Evolutionary conservation across 1,140 invertebrate genomes (phyloP).

Genomic region (Drosophila pachea): DNA sequence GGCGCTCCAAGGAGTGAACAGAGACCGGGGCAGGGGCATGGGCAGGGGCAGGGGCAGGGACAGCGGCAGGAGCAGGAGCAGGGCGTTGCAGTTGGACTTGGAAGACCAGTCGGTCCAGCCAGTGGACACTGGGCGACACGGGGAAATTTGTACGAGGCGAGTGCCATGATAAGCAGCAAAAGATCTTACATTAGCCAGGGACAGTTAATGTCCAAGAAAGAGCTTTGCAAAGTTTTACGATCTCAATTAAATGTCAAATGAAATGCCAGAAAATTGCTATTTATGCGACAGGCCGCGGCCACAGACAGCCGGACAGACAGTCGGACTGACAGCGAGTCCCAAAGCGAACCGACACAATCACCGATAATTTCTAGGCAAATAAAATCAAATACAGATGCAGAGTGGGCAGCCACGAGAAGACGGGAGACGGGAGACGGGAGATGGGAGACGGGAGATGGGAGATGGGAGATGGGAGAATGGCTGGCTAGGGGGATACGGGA

Average conservation of each 20-base stretch:
- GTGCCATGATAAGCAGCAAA: constrained; percentile 64
- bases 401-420: not conserved
- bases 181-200: constrained; percentile 68
- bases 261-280: constrained; percentile 77
- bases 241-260: constrained; percentile 78
- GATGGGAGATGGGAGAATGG: not conserved
- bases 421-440: not conserved
- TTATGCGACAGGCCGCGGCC: constrained; percentile 62
- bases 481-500: not conserved
- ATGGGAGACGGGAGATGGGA: not conserved
- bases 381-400: constrained; percentile 69
- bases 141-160: constrained; percentile 59
- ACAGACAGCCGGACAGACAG: constrained; percentile 25
- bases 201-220: constrained; percentile 65
- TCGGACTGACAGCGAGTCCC: constrained; percentile 22
- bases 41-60: too few relatives aligned
- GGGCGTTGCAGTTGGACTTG: not conserved
- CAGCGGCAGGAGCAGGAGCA: constrained; percentile 11
- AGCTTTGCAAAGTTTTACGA: constrained; percentile 77
- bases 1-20: constrained; percentile 7
- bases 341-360: constrained; percentile 36
- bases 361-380: constrained; percentile 71
- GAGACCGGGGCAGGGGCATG: too few relatives aligned
- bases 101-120: constrained; percentile 24
- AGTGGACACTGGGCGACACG: constrained; percentile 9